Evolutionary conservation across 2,113 vertebrate genomes (phyloP), one percentile per base, ranked within the genome.

Genomic region (Riparia riparia): DNA sequence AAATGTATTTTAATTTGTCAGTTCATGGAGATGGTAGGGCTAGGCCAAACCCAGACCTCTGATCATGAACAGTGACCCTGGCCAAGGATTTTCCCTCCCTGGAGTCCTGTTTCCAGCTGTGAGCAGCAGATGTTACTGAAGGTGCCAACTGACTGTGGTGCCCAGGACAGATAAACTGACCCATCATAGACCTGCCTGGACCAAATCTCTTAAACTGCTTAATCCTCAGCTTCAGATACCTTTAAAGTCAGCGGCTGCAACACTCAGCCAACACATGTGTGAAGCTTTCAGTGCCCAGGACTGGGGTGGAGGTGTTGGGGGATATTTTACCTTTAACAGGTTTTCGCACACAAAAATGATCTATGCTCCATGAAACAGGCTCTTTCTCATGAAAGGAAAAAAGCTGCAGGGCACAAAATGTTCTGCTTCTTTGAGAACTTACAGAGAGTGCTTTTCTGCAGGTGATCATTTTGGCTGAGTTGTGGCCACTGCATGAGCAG

Each of bases 361-460:
- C 71, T 73, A 13, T 63, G 37, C 26, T 56, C 83, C 49, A 37
- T 15, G 19, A 76, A 86, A 53, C 0, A 0, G 26, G 28, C 32
- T 72, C 39, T 82, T 77, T 24, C 34, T 44, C 74, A 82, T 60
- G 71, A 86, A 86, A 88, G 76, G 45, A 80, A 71, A 25, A 61
- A 88, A 86, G 85, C 90, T 88, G 22, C 66, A 91, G 63, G 66
- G 82, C 81, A 93, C 41, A 86, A 85, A 79, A n/a, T 69, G 42
- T 66, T 86, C 82, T 24, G 3, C 24, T 85, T 61, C 58, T 89
- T 77, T 82, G 28, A 45, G 31, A 77, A 56, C 21, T 58, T 51
- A 13, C 4, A 7, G 50, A 87, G 51, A 51, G 13, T 37, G 66
- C 60, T 88, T 94, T 95, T 77, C 82, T 87, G 68, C 63, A 83